Evolutionary conservation across 1,140 invertebrate species (phyloP), one percentile per base, ranked within the genome.

Genomic region (Globodera ellingtonae): DNA sequence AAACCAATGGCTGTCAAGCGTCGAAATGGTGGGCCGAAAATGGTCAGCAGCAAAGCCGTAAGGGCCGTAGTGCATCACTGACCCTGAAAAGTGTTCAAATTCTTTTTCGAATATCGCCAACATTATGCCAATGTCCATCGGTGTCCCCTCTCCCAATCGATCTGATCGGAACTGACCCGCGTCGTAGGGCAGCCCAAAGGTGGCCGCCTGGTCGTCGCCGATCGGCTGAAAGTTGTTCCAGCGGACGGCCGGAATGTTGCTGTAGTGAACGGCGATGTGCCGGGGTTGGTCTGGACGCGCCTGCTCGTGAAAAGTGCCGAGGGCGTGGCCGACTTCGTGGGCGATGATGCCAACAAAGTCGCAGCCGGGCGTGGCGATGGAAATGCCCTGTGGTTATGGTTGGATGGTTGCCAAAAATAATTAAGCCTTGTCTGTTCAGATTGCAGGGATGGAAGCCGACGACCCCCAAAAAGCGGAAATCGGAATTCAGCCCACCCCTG

Each of bases 221-320:
- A 88, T 82, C 13, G 87, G 85, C 62, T 89, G 83, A 72, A 88
- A 88, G 79, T 88, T 88, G 72, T 88, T 88, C 88, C 88, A 88
- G 59, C 88, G 81, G 35, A 48, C 47, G n/a, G 83, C 59, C 18
- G 84, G 81, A 72, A 84, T 84, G 15, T 79, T 72, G n/a, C 50
- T n/a, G 73, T 75, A 89, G 78, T 88, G 87, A 21, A 89, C 78
- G 18, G 79, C 76, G 48, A 88, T 84, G 62, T 87, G 71, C 15
- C 47, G 18, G 15, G 82, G 71, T 77, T 89, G 86, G 75, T 87
- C 86, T 3, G 86, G 87, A 62, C 86, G 47, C 5, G 88, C 87
- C 79, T 89, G 87, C 72, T 89, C 87, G 65, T 89, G 87, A 66
- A 88, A 89, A 9, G 85, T 66, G 62, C 88, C 87, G n/a, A 89